Conservation (phyloP, 2,888 invertebrate species). For the Lepidocyrtinus sp. region DNA sequence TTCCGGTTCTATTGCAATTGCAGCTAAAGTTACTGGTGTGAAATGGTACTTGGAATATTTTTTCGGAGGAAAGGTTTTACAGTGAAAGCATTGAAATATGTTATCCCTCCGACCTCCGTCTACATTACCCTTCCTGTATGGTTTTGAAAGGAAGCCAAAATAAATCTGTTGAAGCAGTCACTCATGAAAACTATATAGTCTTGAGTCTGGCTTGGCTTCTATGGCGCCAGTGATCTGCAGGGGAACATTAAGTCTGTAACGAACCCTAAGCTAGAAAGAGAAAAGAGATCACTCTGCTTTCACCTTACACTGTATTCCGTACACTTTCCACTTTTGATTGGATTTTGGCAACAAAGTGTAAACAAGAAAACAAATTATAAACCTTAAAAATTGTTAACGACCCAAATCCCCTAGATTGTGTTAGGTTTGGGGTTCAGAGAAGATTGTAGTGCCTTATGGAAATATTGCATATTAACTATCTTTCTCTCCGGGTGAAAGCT, state of each 20-base stretch:
- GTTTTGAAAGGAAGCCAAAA: conserved; percentile 39
- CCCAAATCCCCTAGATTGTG: background rate
- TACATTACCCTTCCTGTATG: background rate
- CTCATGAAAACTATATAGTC: background rate
- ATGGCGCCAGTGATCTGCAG: conserved; percentile 30
- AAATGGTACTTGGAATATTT: conserved; percentile 6
- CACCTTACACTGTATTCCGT: too few relatives aligned
- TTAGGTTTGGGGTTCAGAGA: background rate
- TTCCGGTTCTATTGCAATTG: too few relatives aligned
- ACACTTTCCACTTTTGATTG: background rate
- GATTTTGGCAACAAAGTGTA: background rate
- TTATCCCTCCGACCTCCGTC: too few relatives aligned
- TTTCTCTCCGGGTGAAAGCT: background rate
- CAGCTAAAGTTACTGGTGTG: too few relatives aligned
- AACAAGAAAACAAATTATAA: background rate
- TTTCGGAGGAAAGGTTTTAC: too few relatives aligned
- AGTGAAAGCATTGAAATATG: too few relatives aligned
- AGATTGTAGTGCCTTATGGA: background rate
- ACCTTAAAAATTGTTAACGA: background rate
- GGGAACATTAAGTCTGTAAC: background rate
- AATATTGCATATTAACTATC: background rate
- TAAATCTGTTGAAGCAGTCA: conserved; percentile 27
- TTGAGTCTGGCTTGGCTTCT: background rate
- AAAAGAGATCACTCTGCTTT: too few relatives aligned
- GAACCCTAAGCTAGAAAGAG: too few relatives aligned